These are phyloP conservation scores for Blennius ocellaris DNA, from an alignment of 2,113 vertebrate species.

Conservation along the genomic window DNA sequence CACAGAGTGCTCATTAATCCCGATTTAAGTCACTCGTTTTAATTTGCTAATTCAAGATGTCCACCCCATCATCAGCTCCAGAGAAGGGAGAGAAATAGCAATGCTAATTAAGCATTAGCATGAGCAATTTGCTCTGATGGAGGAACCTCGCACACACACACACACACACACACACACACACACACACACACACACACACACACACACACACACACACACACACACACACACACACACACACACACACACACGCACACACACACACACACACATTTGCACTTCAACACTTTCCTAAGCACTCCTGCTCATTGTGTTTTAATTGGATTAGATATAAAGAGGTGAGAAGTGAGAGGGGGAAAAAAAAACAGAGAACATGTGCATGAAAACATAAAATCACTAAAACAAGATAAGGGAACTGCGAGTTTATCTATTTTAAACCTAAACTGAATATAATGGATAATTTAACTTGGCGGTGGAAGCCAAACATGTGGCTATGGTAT, in stretches of 20 bases:
- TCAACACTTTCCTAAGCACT: neutral
- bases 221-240: too few species aligned
- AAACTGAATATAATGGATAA: slow-evolving; percentile 30
- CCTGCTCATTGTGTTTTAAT: slow-evolving; percentile 16
- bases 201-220: neutral
- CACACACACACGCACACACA: slow-evolving; percentile 3
- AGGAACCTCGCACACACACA: neutral
- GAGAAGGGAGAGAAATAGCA: slow-evolving; percentile 15
- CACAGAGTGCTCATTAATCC: too few species aligned
- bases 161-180: too few species aligned
- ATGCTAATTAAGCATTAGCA: slow-evolving; percentile 23
- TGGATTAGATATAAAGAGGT: neutral
- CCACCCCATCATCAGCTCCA: slow-evolving; percentile 57
- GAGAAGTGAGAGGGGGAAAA: neutral
- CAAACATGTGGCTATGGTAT: neutral
- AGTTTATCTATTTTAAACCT: slow-evolving; percentile 11
- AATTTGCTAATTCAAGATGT: slow-evolving; percentile 58
- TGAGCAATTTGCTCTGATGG: slow-evolving; percentile 31
- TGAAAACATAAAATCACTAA: neutral
- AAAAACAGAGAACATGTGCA: too few species aligned
- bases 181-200: neutral
- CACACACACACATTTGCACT: neutral
- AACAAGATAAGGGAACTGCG: neutral
- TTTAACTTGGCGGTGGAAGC: slow-evolving; percentile 10
- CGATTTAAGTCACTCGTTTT: too few species aligned